Conservation (phyloP, 2,113 vertebrate genomes). For the Cisticola juncidis region DNA sequence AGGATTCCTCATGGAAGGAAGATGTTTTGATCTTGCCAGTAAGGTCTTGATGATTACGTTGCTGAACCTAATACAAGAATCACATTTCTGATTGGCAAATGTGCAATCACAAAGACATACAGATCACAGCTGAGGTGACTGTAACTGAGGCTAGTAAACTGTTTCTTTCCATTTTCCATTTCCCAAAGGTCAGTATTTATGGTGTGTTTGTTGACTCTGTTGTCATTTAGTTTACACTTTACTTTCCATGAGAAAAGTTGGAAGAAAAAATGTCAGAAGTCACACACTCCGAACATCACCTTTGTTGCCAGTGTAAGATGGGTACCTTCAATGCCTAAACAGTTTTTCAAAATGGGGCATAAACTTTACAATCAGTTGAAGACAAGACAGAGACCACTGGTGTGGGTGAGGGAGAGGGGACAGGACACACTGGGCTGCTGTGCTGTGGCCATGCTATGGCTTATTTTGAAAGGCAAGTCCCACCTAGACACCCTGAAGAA, state of each 20-base stretch:
- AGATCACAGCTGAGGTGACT: background rate
- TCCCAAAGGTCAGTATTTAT: background rate
- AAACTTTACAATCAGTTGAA: background rate
- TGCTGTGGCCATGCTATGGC: fast-evolving
- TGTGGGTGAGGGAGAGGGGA: background rate
- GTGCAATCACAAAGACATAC: background rate
- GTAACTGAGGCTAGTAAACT: background rate
- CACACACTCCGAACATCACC: background rate
- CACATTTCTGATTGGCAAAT: background rate
- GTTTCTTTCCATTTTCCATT: background rate
- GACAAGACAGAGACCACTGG: background rate
- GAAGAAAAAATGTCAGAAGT: background rate
- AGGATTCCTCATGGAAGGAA: background rate
- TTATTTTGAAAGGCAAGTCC: background rate
- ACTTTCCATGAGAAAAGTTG: background rate
- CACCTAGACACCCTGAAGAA: background rate
- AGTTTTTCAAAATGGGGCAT: background rate
- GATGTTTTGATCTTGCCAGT: background rate
- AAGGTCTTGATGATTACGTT: background rate
- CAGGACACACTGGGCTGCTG: background rate
- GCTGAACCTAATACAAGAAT: background rate
- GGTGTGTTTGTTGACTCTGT: background rate
- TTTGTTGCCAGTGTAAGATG: background rate
- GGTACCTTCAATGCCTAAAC: background rate
- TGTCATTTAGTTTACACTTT: background rate